These are phyloP conservation scores for Caenorhabditis sulstoni DNA, from an alignment of 2,888 invertebrate species.

Conservation along the genomic window DNA sequence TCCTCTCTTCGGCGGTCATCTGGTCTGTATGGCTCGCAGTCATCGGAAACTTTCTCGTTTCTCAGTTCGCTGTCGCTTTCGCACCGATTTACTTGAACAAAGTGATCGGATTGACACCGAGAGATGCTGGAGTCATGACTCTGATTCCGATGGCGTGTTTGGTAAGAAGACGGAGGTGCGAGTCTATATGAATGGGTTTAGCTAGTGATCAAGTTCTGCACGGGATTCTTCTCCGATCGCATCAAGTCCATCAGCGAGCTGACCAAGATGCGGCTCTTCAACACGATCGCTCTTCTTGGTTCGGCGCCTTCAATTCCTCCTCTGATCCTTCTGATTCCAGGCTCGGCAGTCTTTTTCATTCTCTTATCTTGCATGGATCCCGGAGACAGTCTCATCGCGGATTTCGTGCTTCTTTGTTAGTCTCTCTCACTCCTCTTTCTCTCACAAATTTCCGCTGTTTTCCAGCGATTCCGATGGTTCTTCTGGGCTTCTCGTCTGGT, in stretches of 20 bases:
- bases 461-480: slow-evolving; percentile 67
- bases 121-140: slow-evolving; percentile 64
- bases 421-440: too few relatives aligned
- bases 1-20: slow-evolving; percentile 65
- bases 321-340: too few relatives aligned
- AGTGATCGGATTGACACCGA: slow-evolving; percentile 59
- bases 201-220: slow-evolving; percentile 66
- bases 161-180: background rate
- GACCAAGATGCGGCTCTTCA: slow-evolving; percentile 70
- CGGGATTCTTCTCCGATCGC: slow-evolving; percentile 67
- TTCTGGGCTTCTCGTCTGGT: slow-evolving; percentile 74
- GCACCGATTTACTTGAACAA: slow-evolving; percentile 66
- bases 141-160: slow-evolving; percentile 61
- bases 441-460: too few relatives aligned
- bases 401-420: slow-evolving; percentile 63
- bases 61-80: slow-evolving; percentile 64
- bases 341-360: slow-evolving; percentile 69
- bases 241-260: slow-evolving; percentile 65
- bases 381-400: slow-evolving; percentile 47
- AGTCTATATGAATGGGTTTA: background rate
- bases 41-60: slow-evolving; percentile 69
- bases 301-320: too few relatives aligned
- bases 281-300: slow-evolving; percentile 73
- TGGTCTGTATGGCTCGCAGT: slow-evolving; percentile 71
- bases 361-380: slow-evolving; percentile 59